phyloP scores from a whole-genome alignment of 1,140 invertebrate species.

The Zaprionus kolodkinae region DNA sequence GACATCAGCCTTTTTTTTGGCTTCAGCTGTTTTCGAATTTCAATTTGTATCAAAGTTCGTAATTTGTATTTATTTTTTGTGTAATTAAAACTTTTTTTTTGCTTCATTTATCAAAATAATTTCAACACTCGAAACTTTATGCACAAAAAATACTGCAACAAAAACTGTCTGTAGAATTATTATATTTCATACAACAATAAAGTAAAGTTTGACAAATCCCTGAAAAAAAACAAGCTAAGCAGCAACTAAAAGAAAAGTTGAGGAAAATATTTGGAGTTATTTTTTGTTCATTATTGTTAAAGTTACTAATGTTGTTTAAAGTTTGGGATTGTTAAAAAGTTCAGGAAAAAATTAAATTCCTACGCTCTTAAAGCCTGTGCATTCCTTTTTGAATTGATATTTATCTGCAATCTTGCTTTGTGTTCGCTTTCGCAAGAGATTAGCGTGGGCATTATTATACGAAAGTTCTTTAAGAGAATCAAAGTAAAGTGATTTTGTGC shows the following conservation, averaged over 20 bases:
- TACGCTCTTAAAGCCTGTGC: not conserved
- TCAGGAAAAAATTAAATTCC: not conserved
- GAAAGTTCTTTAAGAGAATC: not conserved
- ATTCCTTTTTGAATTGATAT: slow-evolving; percentile 1
- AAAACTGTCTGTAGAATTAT: slow-evolving; percentile 1
- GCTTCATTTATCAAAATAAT: not conserved
- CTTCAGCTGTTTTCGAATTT: not conserved
- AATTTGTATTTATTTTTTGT: not conserved
- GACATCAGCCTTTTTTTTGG: not conserved
- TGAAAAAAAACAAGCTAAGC: too few species aligned
- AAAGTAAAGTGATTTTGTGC: not conserved
- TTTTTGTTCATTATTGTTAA: not conserved
- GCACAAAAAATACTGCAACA: not conserved
- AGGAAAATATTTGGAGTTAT: not conserved
- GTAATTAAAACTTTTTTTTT: slow-evolving; percentile 8
- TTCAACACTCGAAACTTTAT: not conserved
- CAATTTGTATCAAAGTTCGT: not conserved
- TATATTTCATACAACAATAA: not conserved
- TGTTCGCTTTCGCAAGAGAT: not conserved
- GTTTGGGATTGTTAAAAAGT: not conserved
- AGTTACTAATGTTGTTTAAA: not conserved
- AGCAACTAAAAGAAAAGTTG: slow-evolving; percentile 2
- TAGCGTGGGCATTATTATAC: not conserved
- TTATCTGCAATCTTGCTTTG: not conserved
- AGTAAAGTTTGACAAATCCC: not conserved